A percentile compares a stretch with the other conserved stretches of the same genome.
Evolutionary conservation across 2,797 vertebrate genomes (phyloP).

Genomic region (Sebastes minor): DNA sequence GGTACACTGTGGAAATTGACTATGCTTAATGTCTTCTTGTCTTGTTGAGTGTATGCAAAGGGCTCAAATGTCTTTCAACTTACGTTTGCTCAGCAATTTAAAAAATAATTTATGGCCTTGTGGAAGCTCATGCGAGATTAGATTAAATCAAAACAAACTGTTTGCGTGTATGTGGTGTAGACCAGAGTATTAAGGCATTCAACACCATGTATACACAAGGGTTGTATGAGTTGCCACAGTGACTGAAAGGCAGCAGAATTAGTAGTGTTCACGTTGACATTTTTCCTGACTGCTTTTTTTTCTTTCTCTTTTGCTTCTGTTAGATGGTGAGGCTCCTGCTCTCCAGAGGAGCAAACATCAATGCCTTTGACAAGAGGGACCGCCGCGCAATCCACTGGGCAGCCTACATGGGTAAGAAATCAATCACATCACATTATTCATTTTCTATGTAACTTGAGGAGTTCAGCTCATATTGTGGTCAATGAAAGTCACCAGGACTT

Average conservation of each 20-base stretch:
- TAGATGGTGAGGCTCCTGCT: conserved; percentile 97
- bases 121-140: background rate
- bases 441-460: background rate
- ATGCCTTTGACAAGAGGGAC: conserved; percentile 99
- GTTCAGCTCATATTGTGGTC: background rate
- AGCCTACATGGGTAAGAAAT: conserved; percentile 94
- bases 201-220: background rate
- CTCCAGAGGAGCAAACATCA: conserved; percentile 98
- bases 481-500: background rate
- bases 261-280: background rate
- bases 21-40: background rate
- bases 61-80: background rate
- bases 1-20: background rate
- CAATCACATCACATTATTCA: background rate
- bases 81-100: background rate
- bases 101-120: background rate
- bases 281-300: background rate
- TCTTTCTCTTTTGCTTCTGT: conserved; percentile 13
- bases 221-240: background rate
- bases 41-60: background rate
- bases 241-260: conserved; percentile 1
- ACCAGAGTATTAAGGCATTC: background rate
- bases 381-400: conserved; percentile 99
- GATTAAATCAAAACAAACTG: background rate
- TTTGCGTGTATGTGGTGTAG: background rate